Base-by-base conservation (phyloP, 1,140 invertebrate species). In the Drosophila nikananu region DNA sequence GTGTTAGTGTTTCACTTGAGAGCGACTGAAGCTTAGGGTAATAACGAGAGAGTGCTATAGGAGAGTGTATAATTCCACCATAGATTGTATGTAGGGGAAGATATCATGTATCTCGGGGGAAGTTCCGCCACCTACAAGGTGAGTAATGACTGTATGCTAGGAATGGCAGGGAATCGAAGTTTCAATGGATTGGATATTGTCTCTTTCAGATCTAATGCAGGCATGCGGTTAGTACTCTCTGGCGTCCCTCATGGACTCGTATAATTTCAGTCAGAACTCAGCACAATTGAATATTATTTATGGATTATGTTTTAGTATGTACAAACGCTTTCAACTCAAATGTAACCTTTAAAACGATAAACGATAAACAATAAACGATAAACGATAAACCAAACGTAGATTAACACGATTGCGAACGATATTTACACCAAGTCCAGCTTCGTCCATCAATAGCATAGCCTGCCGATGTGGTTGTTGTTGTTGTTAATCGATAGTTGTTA, bases 391-490 rank as follows among this genome's bases (percentile, higher is more conserved):
- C 66, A 60, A 84, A 79, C 60, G 60, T 83, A 74, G 63, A 23
- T 75, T 61, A 86, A 86, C 75, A 79, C 30, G 74, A 78, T 67
- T 86, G 68, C 79, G 86, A 89, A 84, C 84, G 92, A 96, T 97
- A 97, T 96, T 97, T 97, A 97, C 96, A 95, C 96, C 95, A 94
- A 95, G 95, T 95, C 96, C 96, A 94, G 95, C 96, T 95, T 96
- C 96, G 94, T 97, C 96, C 97, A 97, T 97, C 86, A 97, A 95
- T 95, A 97, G 96, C 96, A 97, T 97, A 94, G 97, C 97, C 96
- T 97, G 94, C 92, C 84, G 74, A 80, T 76, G 62, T 39, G 5
- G 52, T 70, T 71, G 80, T 83, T 65, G 51, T 57, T 92, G 63
- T 57, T 92, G 63, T 76, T 57, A 17, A 17, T 37, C 52, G 59